These are phyloP conservation scores for Apteryx mantelli DNA, from an alignment of 2,113 vertebrate species.

Conservation along the genomic window DNA sequence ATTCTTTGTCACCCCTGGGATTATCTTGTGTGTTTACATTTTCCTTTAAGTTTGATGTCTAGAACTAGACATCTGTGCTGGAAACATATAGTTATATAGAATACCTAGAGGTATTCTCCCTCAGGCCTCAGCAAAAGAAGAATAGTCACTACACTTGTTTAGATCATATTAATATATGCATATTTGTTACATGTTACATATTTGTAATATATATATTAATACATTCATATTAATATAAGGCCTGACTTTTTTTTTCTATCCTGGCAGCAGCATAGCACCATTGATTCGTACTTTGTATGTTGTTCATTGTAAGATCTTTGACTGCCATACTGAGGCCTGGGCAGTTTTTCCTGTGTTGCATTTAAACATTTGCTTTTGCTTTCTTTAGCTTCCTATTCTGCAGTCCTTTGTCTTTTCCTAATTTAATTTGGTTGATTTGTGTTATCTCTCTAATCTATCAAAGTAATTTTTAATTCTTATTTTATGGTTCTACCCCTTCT, in stretches of 20 bases:
- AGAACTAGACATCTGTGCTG: neutral
- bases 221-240: neutral
- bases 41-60: neutral
- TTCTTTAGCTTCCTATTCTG: neutral
- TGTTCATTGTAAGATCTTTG: neutral
- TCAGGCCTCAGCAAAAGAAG: neutral
- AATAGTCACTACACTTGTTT: neutral
- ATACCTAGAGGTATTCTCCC: accelerated
- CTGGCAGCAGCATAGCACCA: neutral
- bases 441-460: neutral
- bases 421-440: neutral
- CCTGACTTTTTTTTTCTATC: neutral
- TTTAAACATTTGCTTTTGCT: neutral
- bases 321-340: neutral
- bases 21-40: neutral
- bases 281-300: neutral
- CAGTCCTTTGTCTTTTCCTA: neutral
- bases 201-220: neutral
- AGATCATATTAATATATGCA: neutral
- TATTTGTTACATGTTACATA: neutral
- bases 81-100: too few relatives aligned
- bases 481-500: neutral
- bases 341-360: neutral
- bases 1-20: neutral
- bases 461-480: neutral